Evolutionary conservation across 2,797 vertebrate species (phyloP).

Genomic region (Oreochromis mossambicus): DNA sequence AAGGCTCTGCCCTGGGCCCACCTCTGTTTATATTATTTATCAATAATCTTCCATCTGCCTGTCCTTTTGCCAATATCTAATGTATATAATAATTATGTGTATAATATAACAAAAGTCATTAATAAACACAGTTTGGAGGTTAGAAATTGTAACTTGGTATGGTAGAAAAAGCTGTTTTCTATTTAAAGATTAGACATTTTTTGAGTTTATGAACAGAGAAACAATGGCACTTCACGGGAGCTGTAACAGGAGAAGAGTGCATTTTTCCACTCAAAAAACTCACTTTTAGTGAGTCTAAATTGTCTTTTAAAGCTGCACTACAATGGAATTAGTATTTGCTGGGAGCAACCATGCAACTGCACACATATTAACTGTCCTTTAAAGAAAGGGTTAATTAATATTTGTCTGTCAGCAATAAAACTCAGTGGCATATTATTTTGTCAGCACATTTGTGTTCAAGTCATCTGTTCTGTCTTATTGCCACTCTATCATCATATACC

Average conservation of each 20-base stretch:
- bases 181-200: background rate
- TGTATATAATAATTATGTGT: background rate
- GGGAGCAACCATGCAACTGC: background rate
- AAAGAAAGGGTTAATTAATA: background rate
- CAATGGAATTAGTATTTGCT: background rate
- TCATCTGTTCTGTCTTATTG: background rate
- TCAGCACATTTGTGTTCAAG: background rate
- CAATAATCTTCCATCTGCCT: background rate
- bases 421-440: background rate
- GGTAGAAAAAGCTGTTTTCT: background rate
- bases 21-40: background rate
- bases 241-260: rapidly evolving
- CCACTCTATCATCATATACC: background rate
- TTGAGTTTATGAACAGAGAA: background rate
- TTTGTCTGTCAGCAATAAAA: background rate
- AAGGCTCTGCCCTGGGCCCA: background rate
- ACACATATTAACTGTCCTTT: background rate
- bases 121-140: background rate
- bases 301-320: background rate
- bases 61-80: background rate
- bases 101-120: background rate
- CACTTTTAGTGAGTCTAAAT: background rate
- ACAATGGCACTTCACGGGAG: background rate
- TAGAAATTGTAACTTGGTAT: background rate
- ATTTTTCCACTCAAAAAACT: background rate